Base-by-base conservation (phyloP, 2,888 invertebrate species). In the Andrena dorsata region DNA sequence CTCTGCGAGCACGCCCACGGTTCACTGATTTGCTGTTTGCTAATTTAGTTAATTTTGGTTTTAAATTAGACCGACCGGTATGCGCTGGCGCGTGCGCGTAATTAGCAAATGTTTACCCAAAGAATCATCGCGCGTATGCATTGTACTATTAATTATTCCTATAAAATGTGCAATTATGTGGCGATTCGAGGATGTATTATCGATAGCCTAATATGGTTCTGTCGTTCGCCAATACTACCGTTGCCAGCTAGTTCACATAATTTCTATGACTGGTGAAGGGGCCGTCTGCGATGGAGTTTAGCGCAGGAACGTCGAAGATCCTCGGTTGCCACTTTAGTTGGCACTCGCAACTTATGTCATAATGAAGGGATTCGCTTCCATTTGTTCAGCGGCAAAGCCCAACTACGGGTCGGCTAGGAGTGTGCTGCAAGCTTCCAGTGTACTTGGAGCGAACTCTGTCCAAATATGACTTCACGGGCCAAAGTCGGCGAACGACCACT, bases 401-500 rank as follows among this genome's bases (percentile, higher is more conserved):
- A 49, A 77, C 69, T 28, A 41, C 56, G 65, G 32, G 41, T 56
- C 75, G 63, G 1, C 74, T 23, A 35, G 70, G 61, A 73, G 74
- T 58, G 75, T 68, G 75, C 77, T 74, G 49, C 76, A 77, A 71
- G 60, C 75, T 60, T 68, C 58, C 66, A 64, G 68, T 58, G 70
- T 76, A 68, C 70, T 79, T 63, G 35, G 65, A 1, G 32, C 68
- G 63, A 83, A 83, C 76, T 85, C 83, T 78, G 72, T 65, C 65
- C 85, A 88, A 88, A 88, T 86, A 85, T 78, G 82, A 86, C 85
- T 83, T 79, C 83, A 71, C 76, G 23, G 78, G 68, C 69, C 72
- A 63, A 82, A 88, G 82, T 82, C 87, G 76, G 72, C 30, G 73
- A 83, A 87, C 84, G 80, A 79, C 76, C 81, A 75, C 78, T 85